Evolutionary conservation across 2,797 vertebrate genomes (phyloP), one percentile per base, ranked within the genome.

Genomic region (Micromesistius poutassou): DNA sequence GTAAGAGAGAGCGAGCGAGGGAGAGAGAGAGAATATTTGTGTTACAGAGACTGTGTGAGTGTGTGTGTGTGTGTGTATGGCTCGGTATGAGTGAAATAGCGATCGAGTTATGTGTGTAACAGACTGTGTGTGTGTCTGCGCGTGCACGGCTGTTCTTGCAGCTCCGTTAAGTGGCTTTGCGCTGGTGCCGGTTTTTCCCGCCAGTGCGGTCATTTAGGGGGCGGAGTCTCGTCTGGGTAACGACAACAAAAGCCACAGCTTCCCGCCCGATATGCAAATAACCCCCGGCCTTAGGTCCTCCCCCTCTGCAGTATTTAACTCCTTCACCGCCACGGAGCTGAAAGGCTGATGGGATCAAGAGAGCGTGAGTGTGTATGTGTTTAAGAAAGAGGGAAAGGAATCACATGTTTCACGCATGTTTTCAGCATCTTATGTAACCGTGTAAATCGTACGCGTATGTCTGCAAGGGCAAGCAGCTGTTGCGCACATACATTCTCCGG

Each of bases 141-240:
- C n/a, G 71, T 76, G 76, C 4, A 19, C 16, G 46, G 46, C 14
- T 19, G 12, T 14, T 50, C 16, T 50, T 81, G 46, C 46, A 62
- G 55, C 66, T 86, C 84, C 74, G 84, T 81, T 89, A 77, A 77
- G 79, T 82, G 87, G 81, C 85, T 86, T 81, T 71, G 80, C 72
- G 35, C 79, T 66, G 73, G 46, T 82, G 87, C 88, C 82, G 83
- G 87, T 83, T 79, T 89, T 95, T 95, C 93, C 93, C 93, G 92
- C 94, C 93, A 94, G 90, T 91, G 86, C 91, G 74, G 92, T 72
- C 85, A 84, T 86, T 89, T 73, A 74, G 89, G 91, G 90, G 92
- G 92, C 79, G 93, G 88, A 86, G 88, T 42, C 79, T 80, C 86
- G 79, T 80, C 89, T 30, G 71, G 0, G 70, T 79, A 80, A 78